Percentiles rank a stretch among this genome's conserved stretches.
Conservation (phyloP, 2,113 vertebrate genomes). For the Conger conger region DNA sequence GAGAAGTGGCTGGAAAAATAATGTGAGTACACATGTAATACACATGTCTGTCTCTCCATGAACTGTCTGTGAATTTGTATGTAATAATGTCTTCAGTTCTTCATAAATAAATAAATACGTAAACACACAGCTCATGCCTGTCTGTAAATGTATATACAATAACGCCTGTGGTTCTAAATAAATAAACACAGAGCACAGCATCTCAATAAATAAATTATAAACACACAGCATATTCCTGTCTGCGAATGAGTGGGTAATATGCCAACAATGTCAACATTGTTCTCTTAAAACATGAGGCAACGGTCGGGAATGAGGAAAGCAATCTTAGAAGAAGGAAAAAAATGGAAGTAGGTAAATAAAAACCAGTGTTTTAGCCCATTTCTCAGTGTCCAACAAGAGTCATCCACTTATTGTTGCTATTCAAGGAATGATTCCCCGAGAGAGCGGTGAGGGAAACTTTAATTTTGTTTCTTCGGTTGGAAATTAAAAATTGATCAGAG, state of each 20-base stretch:
- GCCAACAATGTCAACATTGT: not conserved
- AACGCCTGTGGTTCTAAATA: not conserved
- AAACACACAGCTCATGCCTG: not conserved
- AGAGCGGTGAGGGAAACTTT: not conserved
- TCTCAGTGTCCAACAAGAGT: conserved; percentile 5
- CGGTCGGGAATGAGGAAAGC: not conserved
- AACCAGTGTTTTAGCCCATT: not conserved
- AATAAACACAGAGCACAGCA: not conserved
- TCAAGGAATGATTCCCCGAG: not conserved
- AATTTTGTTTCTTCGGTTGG: conserved; percentile 18
- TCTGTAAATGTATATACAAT: not conserved
- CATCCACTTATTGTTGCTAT: not conserved
- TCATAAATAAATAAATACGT: no score
- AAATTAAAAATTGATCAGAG: conserved; percentile 25
- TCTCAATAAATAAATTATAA: no score
- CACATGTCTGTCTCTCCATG: no score
- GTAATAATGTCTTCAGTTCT: no score
- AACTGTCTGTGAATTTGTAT: no score
- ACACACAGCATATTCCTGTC: no score
- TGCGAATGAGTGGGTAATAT: not conserved
- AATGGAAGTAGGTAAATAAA: not conserved
- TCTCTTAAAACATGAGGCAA: not conserved
- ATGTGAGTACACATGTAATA: no score
- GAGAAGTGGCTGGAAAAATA: no score
- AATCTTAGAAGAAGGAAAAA: not conserved